Percentiles rank a stretch among this genome's conserved stretches.
Conservation (phyloP, 2,888 invertebrate species). For the Philereme vetulata region DNA sequence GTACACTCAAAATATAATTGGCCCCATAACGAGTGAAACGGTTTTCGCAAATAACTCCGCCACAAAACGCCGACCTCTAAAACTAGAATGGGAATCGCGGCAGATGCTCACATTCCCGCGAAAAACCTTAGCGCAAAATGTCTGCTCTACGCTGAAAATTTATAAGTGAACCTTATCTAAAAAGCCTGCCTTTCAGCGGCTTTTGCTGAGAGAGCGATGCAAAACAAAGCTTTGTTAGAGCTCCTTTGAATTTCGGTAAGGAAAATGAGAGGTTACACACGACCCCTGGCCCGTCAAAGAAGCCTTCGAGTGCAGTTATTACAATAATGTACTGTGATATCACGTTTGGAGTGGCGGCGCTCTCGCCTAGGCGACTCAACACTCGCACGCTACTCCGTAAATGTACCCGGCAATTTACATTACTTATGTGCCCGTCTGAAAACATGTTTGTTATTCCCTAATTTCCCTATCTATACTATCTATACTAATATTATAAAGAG, state of each 20-base stretch:
- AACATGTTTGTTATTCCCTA: slow-evolving; percentile 36
- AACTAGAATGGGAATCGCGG: slow-evolving; percentile 67
- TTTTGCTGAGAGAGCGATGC: slow-evolving; percentile 74
- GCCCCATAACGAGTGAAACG: slow-evolving; percentile 57
- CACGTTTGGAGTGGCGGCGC: slow-evolving; percentile 62
- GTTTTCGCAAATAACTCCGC: slow-evolving; percentile 59
- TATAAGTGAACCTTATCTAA: slow-evolving; percentile 80
- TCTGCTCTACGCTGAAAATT: slow-evolving; percentile 72
- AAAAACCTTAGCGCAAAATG: slow-evolving; percentile 73
- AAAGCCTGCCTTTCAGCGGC: slow-evolving; percentile 80
- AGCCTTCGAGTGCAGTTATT: slow-evolving; percentile 75
- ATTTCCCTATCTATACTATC: no score
- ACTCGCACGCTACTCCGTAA: slow-evolving; percentile 23
- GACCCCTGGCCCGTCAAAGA: slow-evolving; percentile 72
- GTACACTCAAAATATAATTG: slow-evolving; percentile 53
- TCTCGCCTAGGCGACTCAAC: slow-evolving; percentile 47
- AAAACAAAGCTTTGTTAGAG: slow-evolving; percentile 82
- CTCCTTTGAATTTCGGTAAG: slow-evolving; percentile 82
- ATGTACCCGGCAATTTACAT: slow-evolving; percentile 38
- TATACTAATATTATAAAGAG: no score
- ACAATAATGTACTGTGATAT: slow-evolving; percentile 78
- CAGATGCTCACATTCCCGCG: slow-evolving; percentile 73
- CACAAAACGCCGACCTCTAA: slow-evolving; percentile 60
- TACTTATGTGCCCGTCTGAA: slow-evolving; percentile 35
- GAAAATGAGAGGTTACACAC: slow-evolving; percentile 82